A percentile compares a stretch with the other conserved stretches of the same genome.
Conservation (phyloP, 1,140 invertebrate species). For the Drosophila kohkoa region DNA sequence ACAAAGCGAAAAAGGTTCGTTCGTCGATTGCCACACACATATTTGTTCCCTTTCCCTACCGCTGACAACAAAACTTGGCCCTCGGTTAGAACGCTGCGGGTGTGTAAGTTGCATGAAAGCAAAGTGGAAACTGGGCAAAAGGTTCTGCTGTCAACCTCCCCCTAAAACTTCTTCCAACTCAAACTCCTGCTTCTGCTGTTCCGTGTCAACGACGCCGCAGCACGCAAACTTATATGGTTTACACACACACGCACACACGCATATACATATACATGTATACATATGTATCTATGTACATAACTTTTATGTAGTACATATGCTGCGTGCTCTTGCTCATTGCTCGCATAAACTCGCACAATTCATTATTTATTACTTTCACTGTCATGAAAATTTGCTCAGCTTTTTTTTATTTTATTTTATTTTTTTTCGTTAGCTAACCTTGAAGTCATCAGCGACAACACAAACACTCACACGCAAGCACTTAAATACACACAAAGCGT, state of each 20-base stretch:
- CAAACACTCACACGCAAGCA: neutral
- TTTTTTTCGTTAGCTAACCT: slow-evolving; percentile 56
- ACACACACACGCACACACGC: neutral
- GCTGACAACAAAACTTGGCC: slow-evolving; percentile 1
- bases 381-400: slow-evolving; percentile 69
- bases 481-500: neutral
- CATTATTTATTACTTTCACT: slow-evolving; percentile 78
- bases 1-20: slow-evolving; percentile 60
- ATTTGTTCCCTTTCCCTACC: neutral
- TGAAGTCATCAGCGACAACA: slow-evolving; percentile 58
- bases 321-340: slow-evolving; percentile 58
- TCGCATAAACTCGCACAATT: slow-evolving; percentile 67
- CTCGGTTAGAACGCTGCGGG: slow-evolving; percentile 1
- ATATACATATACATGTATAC: slow-evolving; percentile 1
- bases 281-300: slow-evolving; percentile 25
- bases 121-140: slow-evolving; percentile 14
- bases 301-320: slow-evolving; percentile 54
- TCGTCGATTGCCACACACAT: slow-evolving; percentile 24
- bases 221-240: slow-evolving; percentile 59
- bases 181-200: slow-evolving; percentile 24
- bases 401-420: slow-evolving; percentile 21
- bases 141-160: slow-evolving; percentile 6
- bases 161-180: neutral
- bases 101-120: slow-evolving; percentile 22
- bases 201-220: slow-evolving; percentile 51